Evolutionary conservation across 1,140 invertebrate genomes (phyloP), one percentile per base, ranked within the genome.

Genomic region (Homarus americanus): DNA sequence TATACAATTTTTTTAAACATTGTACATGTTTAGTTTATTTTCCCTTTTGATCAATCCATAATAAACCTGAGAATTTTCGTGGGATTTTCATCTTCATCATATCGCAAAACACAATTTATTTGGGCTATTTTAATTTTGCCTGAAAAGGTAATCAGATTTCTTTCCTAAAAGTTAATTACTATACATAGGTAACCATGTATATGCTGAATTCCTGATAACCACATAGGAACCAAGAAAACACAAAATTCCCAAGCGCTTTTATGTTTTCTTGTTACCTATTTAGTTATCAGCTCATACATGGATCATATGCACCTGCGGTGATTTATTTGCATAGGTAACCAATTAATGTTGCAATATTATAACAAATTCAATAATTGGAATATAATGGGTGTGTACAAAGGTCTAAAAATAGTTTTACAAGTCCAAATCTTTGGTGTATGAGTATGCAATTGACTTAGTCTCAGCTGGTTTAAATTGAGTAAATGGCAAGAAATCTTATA

Each of bases 41-140:
- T 4, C 4, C 20, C 24, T 63, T 69, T 69, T 69, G 28, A 69
- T 69, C 4, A 9, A 9, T 69, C 24, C 20, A 58, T 9, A 69
- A 32, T 69, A 32, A 69, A 69, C 63, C 63, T 69, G 63, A 69
- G 63, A 69, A 69, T 69, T 32, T 69, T 69, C 28, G 63, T 32
- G 53, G 53, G 53, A 58, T 24, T 24, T 58, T 20, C n/a, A 58
- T 20, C 4, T 15, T 58, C 4, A 69, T 69, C 28, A 69, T 24
- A 32, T 32, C n/a, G 5, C 1, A 69, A 32, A 69, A 32, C 10
- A 69, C n/a, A 24, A 24, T 10, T 24, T 32, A 69, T 7, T 28
- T 32, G 1, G 7, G 32, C 4, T 24, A 69, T 32, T 32, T 9
- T 7, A 32, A 58, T 4, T 20, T 15, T 15, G 24, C 17, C 53